Evolutionary conservation across 2,797 vertebrate genomes (phyloP).

Genomic region (Champsocephalus esox): DNA sequence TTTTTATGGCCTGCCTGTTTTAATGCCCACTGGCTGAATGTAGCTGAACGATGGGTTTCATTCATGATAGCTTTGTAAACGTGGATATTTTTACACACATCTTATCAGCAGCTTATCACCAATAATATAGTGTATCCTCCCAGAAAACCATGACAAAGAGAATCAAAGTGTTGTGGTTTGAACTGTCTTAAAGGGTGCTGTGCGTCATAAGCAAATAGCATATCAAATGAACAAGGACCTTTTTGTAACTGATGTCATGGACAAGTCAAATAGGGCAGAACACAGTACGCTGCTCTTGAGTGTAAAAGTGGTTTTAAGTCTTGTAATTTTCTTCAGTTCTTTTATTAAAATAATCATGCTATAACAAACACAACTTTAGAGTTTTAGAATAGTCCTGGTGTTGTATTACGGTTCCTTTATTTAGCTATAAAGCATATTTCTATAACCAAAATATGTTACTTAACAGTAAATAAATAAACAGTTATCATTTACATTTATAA

Average conservation of each 20-base stretch:
- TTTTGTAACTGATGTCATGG: constrained; percentile 33
- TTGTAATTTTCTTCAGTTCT: neutral
- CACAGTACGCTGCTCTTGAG: neutral
- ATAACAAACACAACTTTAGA: neutral
- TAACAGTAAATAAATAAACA: neutral
- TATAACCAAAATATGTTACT: too few species aligned
- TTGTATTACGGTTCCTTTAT: neutral
- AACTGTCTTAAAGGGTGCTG: constrained; percentile 13
- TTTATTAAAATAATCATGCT: neutral
- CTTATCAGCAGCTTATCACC: constrained; percentile 17
- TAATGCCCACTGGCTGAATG: neutral
- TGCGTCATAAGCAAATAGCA: constrained; percentile 23
- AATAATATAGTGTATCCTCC: constrained; percentile 27
- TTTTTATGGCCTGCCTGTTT: constrained; percentile 1
- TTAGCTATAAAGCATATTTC: neutral
- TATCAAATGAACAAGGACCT: constrained; percentile 47
- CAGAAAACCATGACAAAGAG: constrained; percentile 23
- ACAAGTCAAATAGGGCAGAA: constrained; percentile 42
- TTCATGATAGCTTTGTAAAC: constrained; percentile 17
- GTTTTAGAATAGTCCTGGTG: neutral
- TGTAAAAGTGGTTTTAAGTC: constrained; percentile 4
- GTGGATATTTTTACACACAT: constrained; percentile 30
- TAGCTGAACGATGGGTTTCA: constrained; percentile 2
- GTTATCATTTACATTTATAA: neutral
- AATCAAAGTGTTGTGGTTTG: constrained; percentile 31